Percentiles rank a stretch among this genome's conserved stretches.
phyloP scores from a whole-genome alignment of 2,888 invertebrate genomes.

The Tromatobia lineatoria region DNA sequence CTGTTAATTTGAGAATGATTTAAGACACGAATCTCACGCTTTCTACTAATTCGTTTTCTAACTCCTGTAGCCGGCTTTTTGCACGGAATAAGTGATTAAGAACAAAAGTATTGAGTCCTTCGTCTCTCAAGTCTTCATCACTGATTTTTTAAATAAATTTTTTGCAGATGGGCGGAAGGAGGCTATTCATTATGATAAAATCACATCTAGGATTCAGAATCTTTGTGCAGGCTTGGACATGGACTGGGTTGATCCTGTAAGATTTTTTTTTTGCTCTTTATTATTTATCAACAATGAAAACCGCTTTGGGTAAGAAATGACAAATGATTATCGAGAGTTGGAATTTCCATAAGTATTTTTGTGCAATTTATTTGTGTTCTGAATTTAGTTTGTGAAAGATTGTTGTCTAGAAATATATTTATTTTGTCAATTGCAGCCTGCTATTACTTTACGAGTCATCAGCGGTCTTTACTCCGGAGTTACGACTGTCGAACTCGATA shows the following conservation, averaged over 20 bases:
- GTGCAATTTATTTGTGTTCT: not conserved
- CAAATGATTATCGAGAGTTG: too few relatives aligned
- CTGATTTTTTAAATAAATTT: constrained; percentile 8
- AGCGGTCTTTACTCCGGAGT: constrained; percentile 98
- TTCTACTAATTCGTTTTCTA: not conserved
- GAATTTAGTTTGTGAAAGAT: not conserved
- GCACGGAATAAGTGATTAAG: not conserved
- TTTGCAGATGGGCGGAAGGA: constrained; percentile 94
- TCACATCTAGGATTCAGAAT: constrained; percentile 97
- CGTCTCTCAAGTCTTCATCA: not conserved
- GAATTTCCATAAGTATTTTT: too few relatives aligned
- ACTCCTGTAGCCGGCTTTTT: not conserved
- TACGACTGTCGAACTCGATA: constrained; percentile 98
- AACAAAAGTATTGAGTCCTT: not conserved
- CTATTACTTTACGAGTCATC: constrained; percentile 96
- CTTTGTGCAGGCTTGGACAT: constrained; percentile 97
- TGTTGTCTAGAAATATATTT: not conserved
- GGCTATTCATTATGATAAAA: constrained; percentile 98
- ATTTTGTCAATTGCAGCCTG: constrained; percentile 86
- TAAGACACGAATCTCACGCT: not conserved
- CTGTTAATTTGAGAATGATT: constrained; percentile 10
- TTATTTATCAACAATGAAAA: not conserved
- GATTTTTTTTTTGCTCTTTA: constrained; percentile 22
- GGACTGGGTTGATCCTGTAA: constrained; percentile 98
- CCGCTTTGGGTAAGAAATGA: not conserved